These are phyloP conservation scores for Microtus ochrogaster DNA, from an alignment of 2,113 vertebrate species.

Conservation along the genomic window DNA sequence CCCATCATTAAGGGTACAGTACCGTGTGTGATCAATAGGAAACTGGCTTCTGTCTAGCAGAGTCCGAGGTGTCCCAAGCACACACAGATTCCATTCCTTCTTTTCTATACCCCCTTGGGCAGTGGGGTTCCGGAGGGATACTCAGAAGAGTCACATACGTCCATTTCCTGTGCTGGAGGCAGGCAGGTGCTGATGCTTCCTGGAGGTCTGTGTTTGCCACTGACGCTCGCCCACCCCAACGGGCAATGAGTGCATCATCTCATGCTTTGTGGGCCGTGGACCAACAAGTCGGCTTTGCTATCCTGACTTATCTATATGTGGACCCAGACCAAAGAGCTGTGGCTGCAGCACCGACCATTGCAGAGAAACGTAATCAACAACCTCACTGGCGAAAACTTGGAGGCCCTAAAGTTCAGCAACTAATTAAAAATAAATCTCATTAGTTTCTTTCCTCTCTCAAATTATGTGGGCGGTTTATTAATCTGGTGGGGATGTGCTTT, in stretches of 20 bases:
- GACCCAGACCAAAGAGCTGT: not conserved
- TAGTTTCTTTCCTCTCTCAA: constrained; percentile 7
- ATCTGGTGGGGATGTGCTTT: constrained; percentile 25
- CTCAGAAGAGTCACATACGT: too few species aligned
- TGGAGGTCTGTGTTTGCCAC: rapidly evolving
- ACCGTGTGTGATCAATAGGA: not conserved
- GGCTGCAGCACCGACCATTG: not conserved
- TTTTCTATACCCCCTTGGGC: not conserved
- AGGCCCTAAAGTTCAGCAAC: constrained; percentile 59
- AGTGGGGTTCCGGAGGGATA: not conserved
- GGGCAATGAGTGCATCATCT: rapidly evolving
- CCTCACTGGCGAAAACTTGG: not conserved
- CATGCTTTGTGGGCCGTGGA: rapidly evolving
- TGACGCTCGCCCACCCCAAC: not conserved
- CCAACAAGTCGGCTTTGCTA: not conserved
- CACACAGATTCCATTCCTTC: not conserved
- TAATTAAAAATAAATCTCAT: constrained; percentile 70
- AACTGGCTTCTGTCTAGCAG: not conserved
- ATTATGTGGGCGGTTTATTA: constrained; percentile 32
- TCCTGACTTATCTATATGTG: not conserved
- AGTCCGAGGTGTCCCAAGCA: not conserved
- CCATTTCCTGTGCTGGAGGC: not conserved
- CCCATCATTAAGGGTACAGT: not conserved
- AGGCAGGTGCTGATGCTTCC: not conserved
- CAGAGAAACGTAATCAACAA: constrained; percentile 3